Base-by-base conservation (phyloP, 2,888 invertebrate species). In the Drosophila meridiana region DNA sequence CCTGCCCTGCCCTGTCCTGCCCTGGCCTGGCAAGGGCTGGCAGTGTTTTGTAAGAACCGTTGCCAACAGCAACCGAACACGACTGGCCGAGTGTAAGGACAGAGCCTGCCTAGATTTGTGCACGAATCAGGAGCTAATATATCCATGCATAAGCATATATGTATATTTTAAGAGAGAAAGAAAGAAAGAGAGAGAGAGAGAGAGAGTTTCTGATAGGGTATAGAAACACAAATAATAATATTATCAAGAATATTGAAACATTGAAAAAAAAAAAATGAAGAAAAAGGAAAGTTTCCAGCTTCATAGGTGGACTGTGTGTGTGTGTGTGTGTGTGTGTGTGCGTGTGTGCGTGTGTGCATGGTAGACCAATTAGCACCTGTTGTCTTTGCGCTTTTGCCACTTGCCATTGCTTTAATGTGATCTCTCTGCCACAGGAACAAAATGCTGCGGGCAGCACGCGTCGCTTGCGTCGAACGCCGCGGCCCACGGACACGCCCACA, bases 381-480 rank as follows among this genome's bases (percentile, higher is more conserved):
- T 69, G 69, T 58, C 40, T 45, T 14, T 34, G 2, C 1, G 20
- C 50, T n/a, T 47, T 42, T 42, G n/a, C 42, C 7, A 42, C 7
- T 42, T 42, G 20, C 20, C 20, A 20, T 20, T 20, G 42, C 42
- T 42, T n/a, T 42, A 42, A 42, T 42, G n/a, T 7, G 42, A 3
- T 42, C 6, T n/a, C 42, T n/a, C n/a, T 42, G 34, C 8, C 34
- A 20, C 76, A 89, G 90, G 91, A 87, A 53, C 72, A 73, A 64
- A 68, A 60, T 58, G 71, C 69, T 59, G 76, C 79, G 61, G 79
- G 73, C 71, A 59, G 69, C 83, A 45, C 83, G 78, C 73, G 92
- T 34, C 87, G 92, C 47, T 68, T 91, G 47, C 89, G 91, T 28
- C 84, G 90, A 30, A 82, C 89, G 9, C 90, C 89, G 26, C 83